phyloP scores from a whole-genome alignment of 1,140 invertebrate species.

The fruit fly (Drosophila melanogaster) region Release_6_plus_ISO1_MT NT_033777.3:21328501-21329000 shows the following conservation, averaged over 20 bases:
- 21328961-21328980: constrained; percentile 55
- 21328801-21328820: not conserved
- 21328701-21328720: constrained; percentile 36
- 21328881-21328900: constrained; percentile 52
- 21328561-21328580: constrained; percentile 61
- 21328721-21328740: constrained; percentile 54
- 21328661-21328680: constrained; percentile 71
- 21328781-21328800: not conserved
- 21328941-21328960: constrained; percentile 82
- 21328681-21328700: constrained; percentile 31
- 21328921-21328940: constrained; percentile 83
- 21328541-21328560: constrained; percentile 46
- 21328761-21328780: constrained; percentile 36
- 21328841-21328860: constrained; percentile 76
- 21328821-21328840: constrained; percentile 3
- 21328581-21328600: constrained; percentile 45
- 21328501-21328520: constrained; percentile 24
- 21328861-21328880: constrained; percentile 65
- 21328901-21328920: constrained; percentile 81
- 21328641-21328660: constrained; percentile 81
- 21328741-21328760: constrained; percentile 48
- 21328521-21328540: constrained; percentile 8
- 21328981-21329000: not conserved
- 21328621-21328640: constrained; percentile 63
- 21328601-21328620: constrained; percentile 30